Evolutionary conservation across 2,113 vertebrate species (phyloP).

Genomic region (Machaerirhynchus nigripectus): DNA sequence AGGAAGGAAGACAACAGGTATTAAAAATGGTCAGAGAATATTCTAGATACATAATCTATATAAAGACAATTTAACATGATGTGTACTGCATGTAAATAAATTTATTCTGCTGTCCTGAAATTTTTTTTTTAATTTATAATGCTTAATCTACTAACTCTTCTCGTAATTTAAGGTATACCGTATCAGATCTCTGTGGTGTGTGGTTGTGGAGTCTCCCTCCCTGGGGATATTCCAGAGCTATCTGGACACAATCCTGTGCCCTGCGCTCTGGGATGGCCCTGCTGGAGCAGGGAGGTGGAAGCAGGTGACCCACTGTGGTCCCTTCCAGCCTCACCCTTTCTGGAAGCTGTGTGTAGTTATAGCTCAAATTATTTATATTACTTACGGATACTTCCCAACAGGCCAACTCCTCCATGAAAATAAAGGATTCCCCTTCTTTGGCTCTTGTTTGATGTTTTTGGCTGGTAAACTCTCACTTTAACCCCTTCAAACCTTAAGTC

Average conservation of each 20-base stretch:
- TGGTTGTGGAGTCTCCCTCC: not conserved
- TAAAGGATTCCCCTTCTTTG: conserved; percentile 71
- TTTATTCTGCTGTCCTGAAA: not conserved
- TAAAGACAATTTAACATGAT: not conserved
- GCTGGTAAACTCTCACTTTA: conserved; percentile 76
- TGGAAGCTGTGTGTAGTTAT: not conserved
- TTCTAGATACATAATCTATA: not conserved
- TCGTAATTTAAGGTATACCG: not conserved
- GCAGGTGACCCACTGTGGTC: not conserved
- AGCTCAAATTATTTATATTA: not conserved
- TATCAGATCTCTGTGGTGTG: not conserved
- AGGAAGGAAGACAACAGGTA: not conserved
- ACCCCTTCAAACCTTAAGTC: conserved; percentile 70
- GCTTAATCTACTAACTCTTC: not conserved
- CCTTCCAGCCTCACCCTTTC: not conserved
- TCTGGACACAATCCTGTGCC: not conserved
- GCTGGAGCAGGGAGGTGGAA: not conserved
- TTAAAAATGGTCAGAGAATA: not conserved
- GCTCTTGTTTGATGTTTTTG: conserved; percentile 26
- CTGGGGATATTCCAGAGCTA: not conserved
- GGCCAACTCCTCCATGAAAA: conserved; percentile 74
- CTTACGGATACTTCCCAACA: conserved; percentile 75
- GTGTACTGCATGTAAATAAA: not conserved
- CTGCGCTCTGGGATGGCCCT: not conserved
- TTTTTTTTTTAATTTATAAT: not conserved